These are phyloP conservation scores for Agonopterix subpropinquella DNA, from an alignment of 2,888 invertebrate species.

Conservation along the genomic window DNA sequence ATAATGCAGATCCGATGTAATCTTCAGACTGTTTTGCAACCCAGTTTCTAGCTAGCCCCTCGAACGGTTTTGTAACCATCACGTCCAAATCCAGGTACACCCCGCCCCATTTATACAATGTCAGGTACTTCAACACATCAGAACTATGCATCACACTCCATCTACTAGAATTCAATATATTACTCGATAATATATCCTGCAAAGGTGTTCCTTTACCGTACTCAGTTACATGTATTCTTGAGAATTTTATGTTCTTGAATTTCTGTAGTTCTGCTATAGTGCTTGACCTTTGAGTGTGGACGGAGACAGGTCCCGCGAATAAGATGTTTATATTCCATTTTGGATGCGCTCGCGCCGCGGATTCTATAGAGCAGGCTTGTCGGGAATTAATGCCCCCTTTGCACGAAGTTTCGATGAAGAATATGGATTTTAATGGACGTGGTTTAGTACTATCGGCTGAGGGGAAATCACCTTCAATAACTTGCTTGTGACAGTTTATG, in stretches of 20 bases:
- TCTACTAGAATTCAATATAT: no score
- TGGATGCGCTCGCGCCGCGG: constrained; percentile 76
- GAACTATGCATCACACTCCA: no score
- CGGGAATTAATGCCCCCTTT: constrained; percentile 56
- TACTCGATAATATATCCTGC: no score
- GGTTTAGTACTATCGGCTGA: constrained; percentile 12
- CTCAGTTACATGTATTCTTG: constrained; percentile 63
- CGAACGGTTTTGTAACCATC: no score
- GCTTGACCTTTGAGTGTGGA: neutral
- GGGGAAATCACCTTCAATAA: neutral
- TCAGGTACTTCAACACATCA: no score
- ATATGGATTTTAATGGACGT: constrained; percentile 58
- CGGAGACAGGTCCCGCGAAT: neutral
- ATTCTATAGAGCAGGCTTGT: constrained; percentile 29
- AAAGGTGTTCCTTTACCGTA: constrained; percentile 71
- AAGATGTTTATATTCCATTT: constrained; percentile 61
- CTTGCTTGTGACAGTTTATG: no score
- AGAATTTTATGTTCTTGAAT: constrained; percentile 68
- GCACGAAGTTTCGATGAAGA: constrained; percentile 79
- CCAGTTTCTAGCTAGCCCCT: no score
- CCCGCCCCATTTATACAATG: no score
- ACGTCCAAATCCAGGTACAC: no score
- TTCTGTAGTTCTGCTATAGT: constrained; percentile 26
- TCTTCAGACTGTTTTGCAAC: no score
- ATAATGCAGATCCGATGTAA: no score